A percentile compares a stretch with the other conserved stretches of the same genome.
Evolutionary conservation across 2,113 vertebrate genomes (phyloP).

Genomic region (Etheostoma spectabile): DNA sequence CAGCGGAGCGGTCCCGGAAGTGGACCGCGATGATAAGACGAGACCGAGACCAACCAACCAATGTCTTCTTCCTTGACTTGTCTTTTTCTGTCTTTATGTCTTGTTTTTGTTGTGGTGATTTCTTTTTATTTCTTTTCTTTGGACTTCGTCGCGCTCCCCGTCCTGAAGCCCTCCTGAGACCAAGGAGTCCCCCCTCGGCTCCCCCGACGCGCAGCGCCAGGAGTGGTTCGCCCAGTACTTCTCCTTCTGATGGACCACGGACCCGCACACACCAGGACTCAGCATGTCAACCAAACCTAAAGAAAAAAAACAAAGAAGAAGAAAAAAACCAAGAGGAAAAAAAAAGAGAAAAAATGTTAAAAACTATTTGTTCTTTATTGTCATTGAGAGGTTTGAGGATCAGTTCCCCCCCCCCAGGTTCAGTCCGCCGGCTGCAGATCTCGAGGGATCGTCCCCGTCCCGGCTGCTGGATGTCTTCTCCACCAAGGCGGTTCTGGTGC

Average conservation of each 20-base stretch:
- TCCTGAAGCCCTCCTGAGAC: constrained; percentile 93
- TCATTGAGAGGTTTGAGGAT: constrained; percentile 57
- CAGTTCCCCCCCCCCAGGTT: constrained; percentile 53
- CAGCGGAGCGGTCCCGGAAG: too few species aligned
- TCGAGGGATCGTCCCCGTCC: too few species aligned
- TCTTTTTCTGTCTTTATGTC: constrained; percentile 25
- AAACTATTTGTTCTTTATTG: constrained; percentile 79
- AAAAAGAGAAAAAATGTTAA: constrained; percentile 60
- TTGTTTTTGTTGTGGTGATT: not conserved
- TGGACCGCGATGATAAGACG: too few species aligned
- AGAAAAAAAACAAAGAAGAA: constrained; percentile 50
- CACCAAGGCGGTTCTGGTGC: too few species aligned
- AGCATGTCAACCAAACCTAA: constrained; percentile 89
- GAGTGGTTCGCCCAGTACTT: constrained; percentile 99
- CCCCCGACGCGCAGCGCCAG: constrained; percentile 94
- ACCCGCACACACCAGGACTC: constrained; percentile 77
- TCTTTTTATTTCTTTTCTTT: not conserved
- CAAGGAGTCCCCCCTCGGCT: constrained; percentile 90
- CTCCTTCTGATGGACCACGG: constrained; percentile 93
- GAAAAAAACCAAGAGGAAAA: not conserved
- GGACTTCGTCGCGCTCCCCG: not conserved
- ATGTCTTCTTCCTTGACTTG: constrained; percentile 25
- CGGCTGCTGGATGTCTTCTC: too few species aligned
- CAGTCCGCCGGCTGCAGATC: constrained; percentile 20
- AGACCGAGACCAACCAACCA: not conserved